A percentile compares a stretch with the other conserved stretches of the same genome.
Evolutionary conservation across 1,140 invertebrate species (phyloP).

Genomic region (Drosophila dunni): DNA sequence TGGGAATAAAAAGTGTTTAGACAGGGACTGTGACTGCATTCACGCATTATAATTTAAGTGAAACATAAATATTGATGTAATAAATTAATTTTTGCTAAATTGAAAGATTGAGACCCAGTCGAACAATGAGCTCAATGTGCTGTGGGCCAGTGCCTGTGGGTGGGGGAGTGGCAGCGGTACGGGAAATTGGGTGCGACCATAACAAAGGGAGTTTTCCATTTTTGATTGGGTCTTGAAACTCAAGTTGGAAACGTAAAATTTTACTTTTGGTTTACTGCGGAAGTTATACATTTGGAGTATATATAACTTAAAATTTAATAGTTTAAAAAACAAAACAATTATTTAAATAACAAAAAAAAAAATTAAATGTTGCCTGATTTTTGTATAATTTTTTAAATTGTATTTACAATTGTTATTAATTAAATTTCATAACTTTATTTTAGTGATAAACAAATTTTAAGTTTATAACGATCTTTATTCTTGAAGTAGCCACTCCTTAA

Average conservation of each 20-base stretch:
- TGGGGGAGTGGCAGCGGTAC: background rate
- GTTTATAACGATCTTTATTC: no score
- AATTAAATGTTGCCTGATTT: no score
- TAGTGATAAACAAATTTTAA: no score
- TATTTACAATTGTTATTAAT: no score
- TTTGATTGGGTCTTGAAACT: no score
- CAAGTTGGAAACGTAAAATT: no score
- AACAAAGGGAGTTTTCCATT: background rate
- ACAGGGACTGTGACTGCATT: conserved; percentile 73
- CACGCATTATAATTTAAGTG: conserved; percentile 83
- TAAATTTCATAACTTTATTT: no score
- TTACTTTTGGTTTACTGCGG: no score
- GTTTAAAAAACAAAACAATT: no score
- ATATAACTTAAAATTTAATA: background rate
- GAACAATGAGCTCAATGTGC: background rate
- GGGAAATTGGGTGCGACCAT: background rate
- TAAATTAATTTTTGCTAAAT: conserved; percentile 81
- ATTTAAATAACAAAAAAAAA: no score
- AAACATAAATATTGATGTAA: conserved; percentile 83
- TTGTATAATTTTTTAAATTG: no score
- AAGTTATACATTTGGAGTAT: background rate
- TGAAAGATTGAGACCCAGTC: conserved; percentile 55
- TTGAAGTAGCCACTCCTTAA: no score
- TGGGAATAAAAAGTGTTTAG: conserved; percentile 61
- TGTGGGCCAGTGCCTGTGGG: background rate